These are phyloP conservation scores for Zootoca vivipara DNA, from an alignment of 2,113 vertebrate species.

Conservation along the genomic window DNA sequence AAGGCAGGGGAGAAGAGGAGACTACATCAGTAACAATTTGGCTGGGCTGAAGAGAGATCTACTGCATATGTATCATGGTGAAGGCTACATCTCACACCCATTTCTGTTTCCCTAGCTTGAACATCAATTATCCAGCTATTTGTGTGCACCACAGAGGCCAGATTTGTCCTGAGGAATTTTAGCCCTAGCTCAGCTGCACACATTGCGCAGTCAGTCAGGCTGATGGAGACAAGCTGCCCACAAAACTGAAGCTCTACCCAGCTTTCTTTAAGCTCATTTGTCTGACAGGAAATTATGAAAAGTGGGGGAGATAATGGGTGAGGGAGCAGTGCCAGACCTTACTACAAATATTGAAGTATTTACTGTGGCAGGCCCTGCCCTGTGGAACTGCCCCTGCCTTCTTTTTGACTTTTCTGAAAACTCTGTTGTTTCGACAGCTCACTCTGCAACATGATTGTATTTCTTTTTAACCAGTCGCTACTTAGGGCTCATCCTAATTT, in stretches of 20 bases:
- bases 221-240: background rate
- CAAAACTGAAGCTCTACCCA: background rate
- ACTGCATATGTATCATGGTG: background rate
- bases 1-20: background rate
- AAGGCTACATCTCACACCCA: background rate
- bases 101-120: background rate
- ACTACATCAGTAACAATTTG: background rate
- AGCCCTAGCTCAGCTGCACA: background rate
- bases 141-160: background rate
- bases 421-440: too few relatives aligned
- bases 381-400: too few relatives aligned
- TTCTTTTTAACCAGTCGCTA: too few relatives aligned
- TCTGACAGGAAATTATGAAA: background rate
- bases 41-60: background rate
- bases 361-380: too few relatives aligned
- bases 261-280: background rate
- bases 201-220: background rate
- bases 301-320: background rate
- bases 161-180: conserved; percentile 6
- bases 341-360: background rate
- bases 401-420: too few relatives aligned
- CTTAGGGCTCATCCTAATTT: too few relatives aligned
- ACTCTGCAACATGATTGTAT: too few relatives aligned
- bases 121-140: background rate
- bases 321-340: background rate